These are phyloP conservation scores for Melozone crissalis DNA, from an alignment of 2,113 vertebrate species.

Conservation along the genomic window DNA sequence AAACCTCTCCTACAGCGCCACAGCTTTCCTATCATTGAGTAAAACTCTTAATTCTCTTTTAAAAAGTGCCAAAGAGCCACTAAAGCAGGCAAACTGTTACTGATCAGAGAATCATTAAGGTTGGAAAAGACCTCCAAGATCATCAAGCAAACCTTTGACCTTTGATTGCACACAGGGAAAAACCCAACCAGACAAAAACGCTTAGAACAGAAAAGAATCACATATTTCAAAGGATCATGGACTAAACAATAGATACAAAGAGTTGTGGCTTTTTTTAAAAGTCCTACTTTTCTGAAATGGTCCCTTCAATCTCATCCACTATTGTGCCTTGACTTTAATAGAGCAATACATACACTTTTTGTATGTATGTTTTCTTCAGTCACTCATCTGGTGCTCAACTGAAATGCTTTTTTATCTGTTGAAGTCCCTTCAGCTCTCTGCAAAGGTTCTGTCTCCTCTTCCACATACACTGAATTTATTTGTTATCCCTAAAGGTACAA, in stretches of 20 bases:
- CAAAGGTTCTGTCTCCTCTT: background rate
- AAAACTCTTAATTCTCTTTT: background rate
- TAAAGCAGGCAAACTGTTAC: background rate
- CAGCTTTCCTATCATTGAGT: background rate
- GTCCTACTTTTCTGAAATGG: background rate
- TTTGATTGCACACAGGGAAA: background rate
- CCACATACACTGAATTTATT: background rate
- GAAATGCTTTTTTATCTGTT: background rate
- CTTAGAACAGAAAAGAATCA: background rate
- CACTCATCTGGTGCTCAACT: background rate
- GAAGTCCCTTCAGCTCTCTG: background rate
- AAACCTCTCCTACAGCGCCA: background rate
- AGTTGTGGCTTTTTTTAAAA: background rate
- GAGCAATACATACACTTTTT: background rate
- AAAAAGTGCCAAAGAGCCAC: background rate
- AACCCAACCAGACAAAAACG: background rate
- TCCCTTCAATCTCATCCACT: background rate
- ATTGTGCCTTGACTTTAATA: background rate
- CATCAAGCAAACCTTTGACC: background rate
- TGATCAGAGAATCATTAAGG: background rate
- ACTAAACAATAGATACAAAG: background rate
- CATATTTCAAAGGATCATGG: background rate
- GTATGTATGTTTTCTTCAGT: background rate
- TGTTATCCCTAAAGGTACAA: background rate
- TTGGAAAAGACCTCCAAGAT: background rate